A percentile compares a stretch with the other conserved stretches of the same genome.
phyloP scores from a whole-genome alignment of 2,888 invertebrate species.

The Cephus nigrinus region DNA sequence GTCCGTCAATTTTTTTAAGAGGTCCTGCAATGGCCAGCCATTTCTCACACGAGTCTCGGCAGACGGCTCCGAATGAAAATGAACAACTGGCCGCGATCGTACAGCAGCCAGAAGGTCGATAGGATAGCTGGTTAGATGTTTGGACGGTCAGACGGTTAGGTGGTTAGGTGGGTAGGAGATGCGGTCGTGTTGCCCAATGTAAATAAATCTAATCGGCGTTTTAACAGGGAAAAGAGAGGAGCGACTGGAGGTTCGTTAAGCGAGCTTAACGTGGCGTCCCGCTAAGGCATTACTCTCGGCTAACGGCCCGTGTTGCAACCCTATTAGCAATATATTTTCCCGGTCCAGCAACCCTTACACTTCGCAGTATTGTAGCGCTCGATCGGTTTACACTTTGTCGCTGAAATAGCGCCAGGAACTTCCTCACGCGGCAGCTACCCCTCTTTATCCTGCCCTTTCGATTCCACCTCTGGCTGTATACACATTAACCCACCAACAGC shows the following conservation, averaged over 20 bases:
- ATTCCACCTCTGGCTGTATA: no score
- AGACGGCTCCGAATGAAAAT: no score
- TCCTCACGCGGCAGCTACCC: constrained; percentile 4
- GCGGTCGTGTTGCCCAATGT: constrained; percentile 18
- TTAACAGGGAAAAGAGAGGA: neutral
- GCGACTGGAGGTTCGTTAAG: constrained; percentile 46
- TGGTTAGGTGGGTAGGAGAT: no score
- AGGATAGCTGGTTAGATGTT: no score
- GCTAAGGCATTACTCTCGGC: constrained; percentile 57
- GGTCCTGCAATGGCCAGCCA: no score
- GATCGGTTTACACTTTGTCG: constrained; percentile 49
- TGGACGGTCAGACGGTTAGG: no score
- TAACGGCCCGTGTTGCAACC: constrained; percentile 58
- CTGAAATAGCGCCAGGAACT: constrained; percentile 28
- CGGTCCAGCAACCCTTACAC: constrained; percentile 43
- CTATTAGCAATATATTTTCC: constrained; percentile 63
- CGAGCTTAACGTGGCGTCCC: constrained; percentile 54
- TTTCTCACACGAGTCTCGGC: no score
- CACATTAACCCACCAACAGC: no score
- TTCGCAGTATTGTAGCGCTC: constrained; percentile 35
- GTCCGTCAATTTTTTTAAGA: no score
- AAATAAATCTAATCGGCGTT: constrained; percentile 43
- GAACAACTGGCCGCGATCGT: no score
- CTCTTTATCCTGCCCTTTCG: neutral
- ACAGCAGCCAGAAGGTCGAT: no score